Base-by-base conservation (phyloP, 2,888 invertebrate genomes). In the Rambutsinella grinnellia region DNA sequence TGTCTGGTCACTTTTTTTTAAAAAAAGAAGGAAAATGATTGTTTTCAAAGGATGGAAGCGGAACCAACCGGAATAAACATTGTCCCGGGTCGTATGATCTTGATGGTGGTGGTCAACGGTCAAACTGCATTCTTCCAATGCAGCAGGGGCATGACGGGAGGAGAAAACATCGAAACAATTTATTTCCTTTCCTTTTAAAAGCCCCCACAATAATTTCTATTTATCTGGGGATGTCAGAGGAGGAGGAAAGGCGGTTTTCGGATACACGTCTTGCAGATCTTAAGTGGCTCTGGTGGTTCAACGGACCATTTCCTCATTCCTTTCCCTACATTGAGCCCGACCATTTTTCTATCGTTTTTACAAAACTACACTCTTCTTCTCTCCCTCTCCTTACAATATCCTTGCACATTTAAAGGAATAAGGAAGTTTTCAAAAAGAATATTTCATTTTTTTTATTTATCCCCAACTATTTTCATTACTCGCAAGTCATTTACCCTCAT, bases 121-220 rank as follows among this genome's bases (percentile, higher is more conserved):
- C n/a, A n/a, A n/a, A n/a, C n/a, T n/a, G n/a, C n/a, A n/a, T n/a
- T n/a, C n/a, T n/a, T n/a, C n/a, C n/a, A n/a, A n/a, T n/a, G n/a
- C n/a, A n/a, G n/a, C n/a, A n/a, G n/a, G n/a, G n/a, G n/a, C n/a
- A n/a, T n/a, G n/a, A n/a, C n/a, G n/a, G 49, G 36, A 60, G 49
- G 51, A 57, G 69, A 76, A 75, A 76, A 76, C n/a, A n/a, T 63
- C 65, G 76, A 76, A 76, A 69, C 76, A 69, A 76, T 76, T 76
- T 76, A 69, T 76, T 76, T 76, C 69, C 58, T 60, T 76, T 76
- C 69, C 28, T 65, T 28, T n/a, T 54, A 65, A 49, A 74, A 76
- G 58, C 63, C 63, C 69, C 69, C 63, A 76, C 76, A n/a, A 69
- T 76, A 76, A 76, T 76, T 68, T 76, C 58, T 76, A 76, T 76